A percentile compares a stretch with the other conserved stretches of the same genome.
phyloP scores from a whole-genome alignment of 2,888 invertebrate genomes.

The Heterodera filipjevi region DNA sequence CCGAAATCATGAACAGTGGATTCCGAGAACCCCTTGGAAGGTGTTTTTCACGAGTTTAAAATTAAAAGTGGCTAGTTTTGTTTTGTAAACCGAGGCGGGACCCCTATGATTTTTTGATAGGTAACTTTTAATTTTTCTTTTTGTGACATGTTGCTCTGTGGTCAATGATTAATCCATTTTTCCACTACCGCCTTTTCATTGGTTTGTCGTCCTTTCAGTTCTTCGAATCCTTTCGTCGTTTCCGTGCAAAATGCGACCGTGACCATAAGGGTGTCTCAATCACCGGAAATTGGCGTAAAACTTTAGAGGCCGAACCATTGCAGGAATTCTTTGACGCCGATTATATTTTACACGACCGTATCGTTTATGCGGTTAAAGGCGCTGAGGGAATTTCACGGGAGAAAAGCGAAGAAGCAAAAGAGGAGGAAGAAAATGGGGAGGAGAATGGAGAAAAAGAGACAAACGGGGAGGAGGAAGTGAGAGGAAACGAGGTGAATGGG shows the following conservation, averaged over 20 bases:
- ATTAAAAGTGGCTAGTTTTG: too few species aligned
- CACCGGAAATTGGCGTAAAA: slow-evolving; percentile 6
- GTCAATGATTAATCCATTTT: too few species aligned
- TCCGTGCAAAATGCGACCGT: slow-evolving; percentile 7
- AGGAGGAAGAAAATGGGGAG: background rate
- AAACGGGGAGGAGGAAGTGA: background rate
- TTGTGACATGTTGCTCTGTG: too few species aligned
- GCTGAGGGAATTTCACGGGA: slow-evolving; percentile 3
- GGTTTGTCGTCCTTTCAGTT: too few species aligned
- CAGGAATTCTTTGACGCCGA: slow-evolving; percentile 21
- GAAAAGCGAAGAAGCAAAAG: background rate
- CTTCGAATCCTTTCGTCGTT: slow-evolving; percentile 20
- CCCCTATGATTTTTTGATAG: too few species aligned
- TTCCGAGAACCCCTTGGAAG: too few species aligned
- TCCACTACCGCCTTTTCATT: background rate
- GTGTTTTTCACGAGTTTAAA: too few species aligned
- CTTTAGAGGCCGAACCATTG: slow-evolving; percentile 3
- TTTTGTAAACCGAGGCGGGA: too few species aligned
- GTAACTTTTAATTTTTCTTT: too few species aligned
- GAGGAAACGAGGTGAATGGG: background rate
- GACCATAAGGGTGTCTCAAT: slow-evolving; percentile 18
- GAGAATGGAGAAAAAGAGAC: background rate
- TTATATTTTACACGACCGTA: slow-evolving; percentile 19
- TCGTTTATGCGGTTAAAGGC: slow-evolving; percentile 14
- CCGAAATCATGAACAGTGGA: too few species aligned